Base-by-base conservation (phyloP, 2,888 invertebrate species). In the Sclerodermus sp. region DNA sequence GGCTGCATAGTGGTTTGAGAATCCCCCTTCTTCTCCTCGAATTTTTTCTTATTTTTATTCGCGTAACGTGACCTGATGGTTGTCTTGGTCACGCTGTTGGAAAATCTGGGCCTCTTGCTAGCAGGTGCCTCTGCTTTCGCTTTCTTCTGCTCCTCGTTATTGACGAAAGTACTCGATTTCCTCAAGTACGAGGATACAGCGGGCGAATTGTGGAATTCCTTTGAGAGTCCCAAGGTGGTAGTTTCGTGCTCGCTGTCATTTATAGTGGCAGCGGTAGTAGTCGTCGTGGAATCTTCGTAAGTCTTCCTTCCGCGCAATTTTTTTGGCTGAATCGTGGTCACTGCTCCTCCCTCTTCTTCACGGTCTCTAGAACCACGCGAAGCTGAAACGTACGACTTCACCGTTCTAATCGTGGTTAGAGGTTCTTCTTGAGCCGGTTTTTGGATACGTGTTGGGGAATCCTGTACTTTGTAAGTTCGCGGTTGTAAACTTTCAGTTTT, bases 1-100 rank as follows among this genome's bases (percentile, higher is more conserved):
- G 57, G 43, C 10, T n/a, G 4, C 34, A 34, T 4, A 34, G 4
- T 34, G 4, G 4, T 12, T 12, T 12, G 6, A 34, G 6, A 3
- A 13, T 34, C 34, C 34, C 2, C 12, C 8, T 8, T 34, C 10
- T 12, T 12, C 3, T 34, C 10, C 1, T 53, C 58, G 1, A 45
- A 13, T 9, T 17, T 16, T 5, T 51, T 57, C 4, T 23, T 45
- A 18, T 55, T 62, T 30, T 51, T 48, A 15, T 58, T 60, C 4
- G 40, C 37, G 29, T 63, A 63, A 15, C 63, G 57, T 0, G 63
- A 41, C 4, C 50, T 43, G 8, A 61, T 52, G 3, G 23, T 44
- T 10, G 40, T 18, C 6, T 55, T 62, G 1, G 30, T 42, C 4
- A 23, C 31, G 10, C 41, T 34, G 15, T 41, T 46, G 32, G 13